Base-by-base conservation (phyloP, 2,888 invertebrate species). In the Monoplex corrugatus region DNA sequence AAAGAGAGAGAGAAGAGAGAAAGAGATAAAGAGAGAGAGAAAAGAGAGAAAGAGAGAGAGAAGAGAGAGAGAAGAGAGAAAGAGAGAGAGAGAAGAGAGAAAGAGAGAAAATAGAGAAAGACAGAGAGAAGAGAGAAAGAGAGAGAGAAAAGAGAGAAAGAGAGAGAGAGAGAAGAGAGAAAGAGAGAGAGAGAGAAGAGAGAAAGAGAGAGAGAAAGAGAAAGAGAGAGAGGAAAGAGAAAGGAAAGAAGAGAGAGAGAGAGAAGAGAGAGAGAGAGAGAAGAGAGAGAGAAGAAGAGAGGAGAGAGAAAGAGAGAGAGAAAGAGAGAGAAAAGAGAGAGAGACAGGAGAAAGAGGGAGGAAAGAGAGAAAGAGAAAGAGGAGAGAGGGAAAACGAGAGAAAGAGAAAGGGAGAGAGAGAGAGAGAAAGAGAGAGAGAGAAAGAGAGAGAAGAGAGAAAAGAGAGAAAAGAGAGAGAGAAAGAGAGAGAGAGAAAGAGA, bases 141-240 rank as follows among this genome's bases (percentile, higher is more conserved):
- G n/a, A n/a, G n/a, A n/a, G n/a, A n/a, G n/a, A 10, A 82, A 38
- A 82, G 38, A 82, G 82, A 40, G 35, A 82, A 38, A 40, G 35
- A 82, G 82, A 40, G 38, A 82, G 82, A 40, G 38, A 82, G 82
- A 82, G 50, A 50, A 19, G 50, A 50, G 50, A 50, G 50, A 50
- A 19, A 50, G 50, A 50, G 50, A 50, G 50, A 50, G 50, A 50
- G 50, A 50, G 50, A 50, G 50, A 19, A 50, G 50, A 50, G 50
- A 50, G 50, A 50, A 19, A 50, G 50, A 50, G 50, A 50, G 50
- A 50, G 10, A 57, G 57, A 57, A 1, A 57, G 57, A 57, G 57
- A 57, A 57, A 57, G 1, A 5, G 16, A 57, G 28, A 5, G 57
- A 57, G 16, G 50, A 8, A 13, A 50, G 50, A 50, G n/a, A n/a